Conservation (phyloP, 2,888 invertebrate genomes). For the Bombyx huttoni region DNA sequence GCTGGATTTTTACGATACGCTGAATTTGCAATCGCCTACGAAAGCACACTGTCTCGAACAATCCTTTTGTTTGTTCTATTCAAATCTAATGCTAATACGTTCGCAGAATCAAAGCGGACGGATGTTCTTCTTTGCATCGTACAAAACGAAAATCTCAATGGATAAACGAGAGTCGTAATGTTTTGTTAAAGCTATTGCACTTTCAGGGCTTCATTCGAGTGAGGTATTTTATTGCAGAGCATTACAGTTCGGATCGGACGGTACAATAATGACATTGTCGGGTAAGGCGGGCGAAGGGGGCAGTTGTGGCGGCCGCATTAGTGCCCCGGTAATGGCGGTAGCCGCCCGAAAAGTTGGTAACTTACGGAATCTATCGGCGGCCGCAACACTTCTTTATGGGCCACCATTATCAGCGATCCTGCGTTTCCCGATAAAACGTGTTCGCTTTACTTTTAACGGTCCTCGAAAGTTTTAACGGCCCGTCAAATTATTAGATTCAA, state of each 20-base stretch:
- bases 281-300: conserved; percentile 28
- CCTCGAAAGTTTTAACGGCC: conserved; percentile 50
- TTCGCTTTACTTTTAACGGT: conserved; percentile 55
- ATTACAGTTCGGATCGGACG: conserved; percentile 8
- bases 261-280: conserved; percentile 21
- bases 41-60: conserved; percentile 66
- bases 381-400: conserved; percentile 59
- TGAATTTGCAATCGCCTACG: conserved; percentile 69
- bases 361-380: conserved; percentile 62
- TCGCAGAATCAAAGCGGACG: conserved; percentile 63
- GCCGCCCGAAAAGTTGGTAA: conserved; percentile 59
- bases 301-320: conserved; percentile 42
- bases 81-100: conserved; percentile 70
- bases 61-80: conserved; percentile 72
- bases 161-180: conserved; percentile 38
- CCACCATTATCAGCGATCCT: conserved; percentile 63
- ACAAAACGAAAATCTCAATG: conserved; percentile 50
- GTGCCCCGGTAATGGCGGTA: conserved; percentile 54
- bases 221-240: conserved; percentile 6
- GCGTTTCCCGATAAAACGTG: conserved; percentile 66
- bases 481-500: conserved; percentile 56
- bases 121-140: conserved; percentile 55
- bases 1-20: conserved; percentile 59
- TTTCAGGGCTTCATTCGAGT: background rate
- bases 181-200: conserved; percentile 17